Evolutionary conservation across 2,797 vertebrate genomes (phyloP).

Genomic region (Sitta carolinensis): DNA sequence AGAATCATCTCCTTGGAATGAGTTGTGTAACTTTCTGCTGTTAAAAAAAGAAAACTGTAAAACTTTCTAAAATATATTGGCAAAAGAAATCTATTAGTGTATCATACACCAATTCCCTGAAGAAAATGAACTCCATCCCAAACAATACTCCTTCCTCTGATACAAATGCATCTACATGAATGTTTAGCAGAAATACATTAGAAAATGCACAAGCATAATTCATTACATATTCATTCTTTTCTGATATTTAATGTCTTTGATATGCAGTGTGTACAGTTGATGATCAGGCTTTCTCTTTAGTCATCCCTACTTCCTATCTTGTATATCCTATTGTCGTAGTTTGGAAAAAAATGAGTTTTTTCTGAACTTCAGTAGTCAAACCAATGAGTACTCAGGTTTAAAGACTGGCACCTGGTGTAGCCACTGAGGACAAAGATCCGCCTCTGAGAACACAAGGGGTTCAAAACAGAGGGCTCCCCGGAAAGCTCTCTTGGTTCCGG

Average conservation of each 20-base stretch:
- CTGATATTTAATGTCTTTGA: background rate
- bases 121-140: background rate
- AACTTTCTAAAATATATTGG: background rate
- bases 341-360: too few relatives aligned
- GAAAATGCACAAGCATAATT: background rate
- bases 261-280: background rate
- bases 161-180: background rate
- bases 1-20: background rate
- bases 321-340: too few relatives aligned
- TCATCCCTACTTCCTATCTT: background rate
- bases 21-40: background rate
- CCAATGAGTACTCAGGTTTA: too few relatives aligned
- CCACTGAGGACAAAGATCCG: too few relatives aligned
- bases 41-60: background rate
- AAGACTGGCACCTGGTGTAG: too few relatives aligned
- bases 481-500: too few relatives aligned
- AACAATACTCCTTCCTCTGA: background rate
- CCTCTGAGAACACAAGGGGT: too few relatives aligned
- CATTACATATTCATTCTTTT: background rate
- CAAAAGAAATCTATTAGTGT: background rate
- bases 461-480: too few relatives aligned
- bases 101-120: background rate
- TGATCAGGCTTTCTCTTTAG: background rate
- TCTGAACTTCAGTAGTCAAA: too few relatives aligned
- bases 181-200: background rate